These are phyloP conservation scores for Enteromius trimaculatus DNA, from an alignment of 2,797 vertebrate genomes.

Conservation along the genomic window DNA sequence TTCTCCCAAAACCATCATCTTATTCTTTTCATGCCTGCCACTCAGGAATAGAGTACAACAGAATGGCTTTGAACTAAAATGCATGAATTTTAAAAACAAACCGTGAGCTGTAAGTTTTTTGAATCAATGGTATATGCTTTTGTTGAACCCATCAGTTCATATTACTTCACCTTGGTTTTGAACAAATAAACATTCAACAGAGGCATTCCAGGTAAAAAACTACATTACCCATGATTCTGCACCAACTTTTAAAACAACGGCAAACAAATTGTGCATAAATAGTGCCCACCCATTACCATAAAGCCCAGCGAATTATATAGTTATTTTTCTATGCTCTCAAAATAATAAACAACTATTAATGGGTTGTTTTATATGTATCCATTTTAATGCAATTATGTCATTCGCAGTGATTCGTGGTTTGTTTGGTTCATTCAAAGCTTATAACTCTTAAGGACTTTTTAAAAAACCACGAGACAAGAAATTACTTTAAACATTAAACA, in stretches of 20 bases:
- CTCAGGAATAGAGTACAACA: background rate
- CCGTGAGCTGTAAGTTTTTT: background rate
- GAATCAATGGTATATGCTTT: background rate
- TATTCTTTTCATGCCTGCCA: background rate
- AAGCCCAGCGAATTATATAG: background rate
- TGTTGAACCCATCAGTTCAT: background rate
- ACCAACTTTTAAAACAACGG: background rate
- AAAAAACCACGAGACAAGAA: background rate
- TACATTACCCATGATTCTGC: background rate
- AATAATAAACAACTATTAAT: background rate
- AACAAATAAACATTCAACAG: background rate
- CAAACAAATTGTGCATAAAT: background rate
- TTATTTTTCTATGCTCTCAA: background rate
- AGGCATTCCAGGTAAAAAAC: background rate
- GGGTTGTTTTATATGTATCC: background rate
- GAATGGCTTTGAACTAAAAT: background rate
- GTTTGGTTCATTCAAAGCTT: background rate
- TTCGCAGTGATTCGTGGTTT: background rate
- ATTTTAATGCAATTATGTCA: background rate
- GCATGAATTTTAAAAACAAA: background rate
- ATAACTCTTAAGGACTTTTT: background rate
- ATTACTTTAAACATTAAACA: background rate
- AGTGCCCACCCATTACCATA: background rate
- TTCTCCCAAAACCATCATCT: background rate
- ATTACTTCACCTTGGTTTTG: background rate